Conservation (phyloP, 2,888 invertebrate species). For the Dinocampus coccinellae region DNA sequence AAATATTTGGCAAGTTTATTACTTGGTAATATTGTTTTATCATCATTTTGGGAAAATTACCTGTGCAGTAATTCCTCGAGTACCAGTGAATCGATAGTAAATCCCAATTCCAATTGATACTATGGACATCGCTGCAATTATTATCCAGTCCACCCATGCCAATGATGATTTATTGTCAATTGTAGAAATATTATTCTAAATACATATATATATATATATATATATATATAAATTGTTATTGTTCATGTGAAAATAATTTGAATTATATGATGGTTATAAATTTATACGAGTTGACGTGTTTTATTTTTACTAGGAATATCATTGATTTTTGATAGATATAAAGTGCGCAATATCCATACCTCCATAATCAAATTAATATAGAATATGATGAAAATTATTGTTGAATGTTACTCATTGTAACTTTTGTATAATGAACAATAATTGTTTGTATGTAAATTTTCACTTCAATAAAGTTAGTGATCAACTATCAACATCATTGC, state of each 20-base stretch:
- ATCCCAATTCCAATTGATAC: constrained; percentile 85
- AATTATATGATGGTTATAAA: background rate
- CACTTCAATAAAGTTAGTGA: background rate
- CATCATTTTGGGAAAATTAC: no score
- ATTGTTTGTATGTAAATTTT: background rate
- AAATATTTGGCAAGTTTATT: no score
- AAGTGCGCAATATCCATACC: no score
- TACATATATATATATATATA: background rate
- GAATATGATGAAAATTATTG: no score
- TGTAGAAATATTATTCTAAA: background rate
- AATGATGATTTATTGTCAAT: constrained; percentile 39
- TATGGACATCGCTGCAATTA: constrained; percentile 79
- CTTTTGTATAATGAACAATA: background rate
- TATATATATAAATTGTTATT: background rate
- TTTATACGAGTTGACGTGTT: background rate
- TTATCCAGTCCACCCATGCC: constrained; percentile 77
- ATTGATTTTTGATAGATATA: no score
- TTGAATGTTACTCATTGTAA: no score
- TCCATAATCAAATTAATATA: no score
- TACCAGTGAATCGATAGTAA: constrained; percentile 88
- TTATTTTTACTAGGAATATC: no score
- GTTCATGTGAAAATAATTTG: background rate
- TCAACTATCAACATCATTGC: background rate
- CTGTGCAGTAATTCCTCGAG: constrained; percentile 78
- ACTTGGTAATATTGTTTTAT: no score